Evolutionary conservation across 2,113 vertebrate species (phyloP), one percentile per base, ranked within the genome.

Genomic region (Capreolus pygargus): DNA sequence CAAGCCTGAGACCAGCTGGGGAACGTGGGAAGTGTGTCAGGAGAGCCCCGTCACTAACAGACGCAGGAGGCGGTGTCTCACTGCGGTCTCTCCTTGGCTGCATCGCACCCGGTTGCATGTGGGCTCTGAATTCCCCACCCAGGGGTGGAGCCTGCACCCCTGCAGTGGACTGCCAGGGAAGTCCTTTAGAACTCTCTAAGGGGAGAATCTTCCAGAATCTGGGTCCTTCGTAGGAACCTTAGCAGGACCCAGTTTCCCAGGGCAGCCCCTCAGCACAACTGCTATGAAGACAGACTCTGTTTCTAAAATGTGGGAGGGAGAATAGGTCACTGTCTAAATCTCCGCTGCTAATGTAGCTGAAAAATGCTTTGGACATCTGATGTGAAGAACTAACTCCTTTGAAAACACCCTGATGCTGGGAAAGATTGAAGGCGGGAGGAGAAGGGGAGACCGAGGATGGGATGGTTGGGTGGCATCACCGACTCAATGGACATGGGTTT

Each of bases 101-200:
- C 17, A 11, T 0, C 0, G 9, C 9, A 12, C 9, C 21, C 17
- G 2, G 17, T 12, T 4, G 1, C 64, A 0, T 11, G 9, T 9
- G 19, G 64, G n/a, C 9, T 36, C n/a, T 17, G 4, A 36, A 10
- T 3, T 21, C 64, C 64, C 64, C 64, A 21, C 0, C 17, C 1
- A n/a, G n/a, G n/a, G n/a, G 11, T 21, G n/a, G n/a, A 23, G 33
- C 17, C 64, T 23, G 64, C 17, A 11, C 33, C 64, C n/a, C 64
- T 16, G n/a, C 30, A 17, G 15, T 5, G 17, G 17, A 21, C 17
- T 36, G n/a, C 64, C 64, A 36, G 17, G 64, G n/a, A 21, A 36
- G 64, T 5, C n/a, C n/a, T 70, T 21, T 11, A 36, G 64, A 36
- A 11, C n/a, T 19, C 61, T 67, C 16, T 2, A 36, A 9, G 47